Evolutionary conservation across 2,113 vertebrate species (phyloP).

Genomic region (Pandion haliaetus): DNA sequence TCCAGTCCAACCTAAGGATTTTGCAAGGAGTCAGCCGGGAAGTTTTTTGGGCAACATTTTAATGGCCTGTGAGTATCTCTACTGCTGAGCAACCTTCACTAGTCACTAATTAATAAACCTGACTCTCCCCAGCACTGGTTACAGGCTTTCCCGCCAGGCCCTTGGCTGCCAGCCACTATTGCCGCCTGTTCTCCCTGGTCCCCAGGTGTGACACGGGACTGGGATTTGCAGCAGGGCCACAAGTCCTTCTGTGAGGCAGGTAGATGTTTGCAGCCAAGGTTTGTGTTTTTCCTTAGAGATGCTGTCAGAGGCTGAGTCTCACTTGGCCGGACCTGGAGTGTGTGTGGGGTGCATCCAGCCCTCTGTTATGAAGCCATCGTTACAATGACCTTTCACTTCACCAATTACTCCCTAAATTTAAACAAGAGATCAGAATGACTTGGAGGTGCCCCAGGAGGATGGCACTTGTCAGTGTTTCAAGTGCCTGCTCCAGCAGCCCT

Average conservation of each 20-base stretch:
- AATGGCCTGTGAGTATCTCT: not conserved
- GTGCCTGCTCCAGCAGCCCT: not conserved
- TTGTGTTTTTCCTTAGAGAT: not conserved
- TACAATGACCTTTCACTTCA: not conserved
- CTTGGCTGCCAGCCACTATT: not conserved
- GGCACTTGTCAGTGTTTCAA: not conserved
- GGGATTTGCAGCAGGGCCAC: not conserved
- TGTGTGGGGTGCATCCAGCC: not conserved
- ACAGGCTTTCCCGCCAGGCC: not conserved
- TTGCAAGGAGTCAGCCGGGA: not conserved
- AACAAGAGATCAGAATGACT: not conserved
- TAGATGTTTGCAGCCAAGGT: not conserved
- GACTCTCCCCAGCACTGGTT: not conserved
- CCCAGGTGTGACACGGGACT: accelerated
- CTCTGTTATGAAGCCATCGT: not conserved
- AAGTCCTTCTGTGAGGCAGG: not conserved
- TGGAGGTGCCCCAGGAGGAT: not conserved
- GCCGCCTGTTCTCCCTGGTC: not conserved
- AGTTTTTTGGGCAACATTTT: not conserved
- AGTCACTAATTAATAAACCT: not conserved
- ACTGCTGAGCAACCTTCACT: not conserved
- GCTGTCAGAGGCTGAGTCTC: not conserved
- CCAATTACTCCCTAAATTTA: not conserved
- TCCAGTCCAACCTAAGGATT: not conserved
- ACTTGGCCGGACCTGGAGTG: not conserved